Conservation (phyloP, 2,888 invertebrate species). For the Drosophila birchii region DNA sequence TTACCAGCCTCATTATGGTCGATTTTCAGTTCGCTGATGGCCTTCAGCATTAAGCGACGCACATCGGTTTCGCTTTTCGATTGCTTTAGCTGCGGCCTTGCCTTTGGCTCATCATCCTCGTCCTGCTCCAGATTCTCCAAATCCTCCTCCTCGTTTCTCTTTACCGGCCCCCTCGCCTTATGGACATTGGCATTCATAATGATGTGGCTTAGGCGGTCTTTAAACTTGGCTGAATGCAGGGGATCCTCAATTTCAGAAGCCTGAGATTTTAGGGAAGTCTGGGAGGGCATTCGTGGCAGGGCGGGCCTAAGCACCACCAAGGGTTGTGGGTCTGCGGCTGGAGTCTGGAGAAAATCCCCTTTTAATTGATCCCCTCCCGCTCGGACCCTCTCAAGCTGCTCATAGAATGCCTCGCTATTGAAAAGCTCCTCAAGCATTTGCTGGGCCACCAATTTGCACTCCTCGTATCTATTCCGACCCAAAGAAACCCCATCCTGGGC, state of each 20-base stretch:
- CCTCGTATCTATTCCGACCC: conserved; percentile 40
- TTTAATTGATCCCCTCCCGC: conserved; percentile 15
- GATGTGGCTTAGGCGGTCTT: conserved; percentile 75
- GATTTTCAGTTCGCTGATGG: conserved; percentile 69
- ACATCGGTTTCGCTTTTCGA: conserved; percentile 83
- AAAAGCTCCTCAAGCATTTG: conserved; percentile 73
- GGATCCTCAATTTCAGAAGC: conserved; percentile 71
- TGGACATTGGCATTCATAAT: conserved; percentile 56
- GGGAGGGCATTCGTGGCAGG: conserved; percentile 27
- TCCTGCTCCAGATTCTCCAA: conserved; percentile 3
- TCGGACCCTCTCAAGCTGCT: conserved; percentile 53
- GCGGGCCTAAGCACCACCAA: neutral
- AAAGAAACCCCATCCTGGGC: conserved; percentile 37
- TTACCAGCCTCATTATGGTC: conserved; percentile 55
- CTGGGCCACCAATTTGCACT: conserved; percentile 59
- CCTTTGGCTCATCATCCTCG: conserved; percentile 7
- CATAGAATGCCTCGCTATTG: conserved; percentile 62
- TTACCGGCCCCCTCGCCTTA: conserved; percentile 26
- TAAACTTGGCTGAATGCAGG: conserved; percentile 78
- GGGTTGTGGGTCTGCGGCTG: neutral
- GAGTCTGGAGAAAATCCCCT: neutral
- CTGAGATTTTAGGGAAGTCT: conserved; percentile 52
- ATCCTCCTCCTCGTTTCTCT: conserved; percentile 18
- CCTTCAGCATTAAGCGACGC: conserved; percentile 62
- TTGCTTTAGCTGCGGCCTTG: conserved; percentile 64